Evolutionary conservation across 2,888 invertebrate species (phyloP), one percentile per base, ranked within the genome.

Genomic region (Melanotus villosus): DNA sequence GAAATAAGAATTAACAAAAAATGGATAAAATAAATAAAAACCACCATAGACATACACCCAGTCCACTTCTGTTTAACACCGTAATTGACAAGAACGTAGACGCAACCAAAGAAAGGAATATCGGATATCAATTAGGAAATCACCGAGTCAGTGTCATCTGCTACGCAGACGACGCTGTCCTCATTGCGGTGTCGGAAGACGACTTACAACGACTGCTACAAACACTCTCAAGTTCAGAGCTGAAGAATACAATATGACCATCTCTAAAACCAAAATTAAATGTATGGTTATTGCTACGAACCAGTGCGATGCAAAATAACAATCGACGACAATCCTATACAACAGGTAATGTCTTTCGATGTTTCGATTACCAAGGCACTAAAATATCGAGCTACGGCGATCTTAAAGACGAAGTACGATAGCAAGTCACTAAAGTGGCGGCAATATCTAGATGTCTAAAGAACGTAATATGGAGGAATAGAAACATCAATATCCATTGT

Each of bases 261-360:
- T 18, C 16, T 18, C 16, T 18, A 41, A 41, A 41, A 41, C 41
- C 41, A 41, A 18, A 18, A 41, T 10, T 18, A 41, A 41, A 41
- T 18, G 18, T 9, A 16, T 41, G 41, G 41, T 18, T 41, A 41
- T 41, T 16, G 41, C 41, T 7, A 18, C 14, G 14, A 41, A 41
- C 41, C 41, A 41, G 2, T 41, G 16, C 16, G 16, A 16, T 41
- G 41, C 5, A 41, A 41, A 41, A 41, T 16, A 41, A 41, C 41
- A 41, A 41, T 41, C 41, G 16, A 16, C 41, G 18, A 16, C 41
- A 41, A 14, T 16, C 41, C 41, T 41, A 18, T 41, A 41, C 16
- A 41, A 41, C 41, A 41, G 2, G 18, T 41, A 2, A 41, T 41
- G 41, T 41, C 18, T 41, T 41, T 41, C 9, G 41, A 41, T 41